Base-by-base conservation (phyloP, 2,888 invertebrate genomes). In the Erebia aethiops region DNA sequence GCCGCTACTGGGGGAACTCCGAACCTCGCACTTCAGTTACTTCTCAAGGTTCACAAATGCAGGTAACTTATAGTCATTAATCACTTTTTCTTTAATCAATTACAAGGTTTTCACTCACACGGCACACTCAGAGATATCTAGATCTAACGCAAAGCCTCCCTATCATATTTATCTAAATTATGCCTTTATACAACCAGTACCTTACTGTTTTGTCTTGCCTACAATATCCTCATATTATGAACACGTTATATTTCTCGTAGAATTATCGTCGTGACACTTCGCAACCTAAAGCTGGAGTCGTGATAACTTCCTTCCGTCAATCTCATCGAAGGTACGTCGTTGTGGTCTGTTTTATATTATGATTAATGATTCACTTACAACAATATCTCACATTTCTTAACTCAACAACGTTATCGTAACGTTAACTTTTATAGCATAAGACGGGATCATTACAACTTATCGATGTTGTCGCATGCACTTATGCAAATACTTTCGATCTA, bases 241-340 rank as follows among this genome's bases (percentile, higher is more conserved):
- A 13, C 11, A 14, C 2, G 18, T 43, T 43, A 21, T 26, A 52
- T 43, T 60, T 52, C 57, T 21, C 58, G n/a, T 78, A 94, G 93
- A 93, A 89, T 60, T 94, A 92, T 71, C 91, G 94, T 8, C 89
- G 94, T 0, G 94, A 94, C 77, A 90, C 92, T 14, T 87, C 87
- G 52, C 93, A 93, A 76, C 91, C 93, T 76, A 97, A 97, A 87
- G 97, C 97, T 1, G 98, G 98, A 0, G 98, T 98, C 9, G 98
- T 98, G 67, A 97, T 98, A 70, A 98, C 98, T 1, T 98, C 98
- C 2, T 98, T 97, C 80, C 93, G 98, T 65, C 96, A 97, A 84
- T 97, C 98, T 14, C 97, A 98, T 81, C 91, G 98, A 86, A 96
- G 98, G 97, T 98, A 90, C 41, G 35, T 35, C 35, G 1, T 26